phyloP scores from a whole-genome alignment of 1,140 invertebrate species.

The Battus philenor region DNA sequence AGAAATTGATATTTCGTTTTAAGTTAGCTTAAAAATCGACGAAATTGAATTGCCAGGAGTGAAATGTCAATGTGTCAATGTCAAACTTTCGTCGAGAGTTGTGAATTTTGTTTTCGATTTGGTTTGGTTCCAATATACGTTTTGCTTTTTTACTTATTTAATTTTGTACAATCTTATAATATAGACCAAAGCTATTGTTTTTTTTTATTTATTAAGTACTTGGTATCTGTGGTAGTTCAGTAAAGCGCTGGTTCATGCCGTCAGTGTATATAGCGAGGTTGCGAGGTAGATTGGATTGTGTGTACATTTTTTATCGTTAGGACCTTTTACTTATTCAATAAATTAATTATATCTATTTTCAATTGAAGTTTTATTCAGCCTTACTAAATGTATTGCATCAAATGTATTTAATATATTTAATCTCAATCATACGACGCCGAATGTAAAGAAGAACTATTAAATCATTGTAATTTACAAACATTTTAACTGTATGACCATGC shows the following conservation, averaged over 20 bases:
- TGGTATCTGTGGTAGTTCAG: conserved; percentile 1
- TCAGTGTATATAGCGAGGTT: conserved; percentile 31
- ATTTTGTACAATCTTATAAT: conserved; percentile 31
- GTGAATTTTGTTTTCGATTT: not conserved
- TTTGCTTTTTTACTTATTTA: conserved; percentile 14
- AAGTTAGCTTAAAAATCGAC: not conserved
- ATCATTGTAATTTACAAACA: no score
- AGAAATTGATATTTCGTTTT: not conserved
- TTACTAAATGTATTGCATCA: no score
- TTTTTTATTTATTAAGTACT: conserved; percentile 36
- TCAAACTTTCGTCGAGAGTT: not conserved
- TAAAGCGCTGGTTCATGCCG: conserved; percentile 24
- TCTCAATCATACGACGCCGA: no score
- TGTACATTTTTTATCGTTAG: conserved; percentile 54
- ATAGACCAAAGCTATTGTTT: conserved; percentile 54
- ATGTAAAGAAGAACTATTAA: no score
- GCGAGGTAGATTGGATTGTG: conserved; percentile 37
- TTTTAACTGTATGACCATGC: no score
- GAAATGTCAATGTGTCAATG: no score
- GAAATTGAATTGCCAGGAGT: not conserved
- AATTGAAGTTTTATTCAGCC: conserved; percentile 39
- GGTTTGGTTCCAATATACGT: not conserved
- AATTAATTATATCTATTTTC: conserved; percentile 65
- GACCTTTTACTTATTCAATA: conserved; percentile 45
- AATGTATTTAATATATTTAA: no score